Conservation (phyloP, 2,888 invertebrate genomes). For the Malthinus seriepunctatus region DNA sequence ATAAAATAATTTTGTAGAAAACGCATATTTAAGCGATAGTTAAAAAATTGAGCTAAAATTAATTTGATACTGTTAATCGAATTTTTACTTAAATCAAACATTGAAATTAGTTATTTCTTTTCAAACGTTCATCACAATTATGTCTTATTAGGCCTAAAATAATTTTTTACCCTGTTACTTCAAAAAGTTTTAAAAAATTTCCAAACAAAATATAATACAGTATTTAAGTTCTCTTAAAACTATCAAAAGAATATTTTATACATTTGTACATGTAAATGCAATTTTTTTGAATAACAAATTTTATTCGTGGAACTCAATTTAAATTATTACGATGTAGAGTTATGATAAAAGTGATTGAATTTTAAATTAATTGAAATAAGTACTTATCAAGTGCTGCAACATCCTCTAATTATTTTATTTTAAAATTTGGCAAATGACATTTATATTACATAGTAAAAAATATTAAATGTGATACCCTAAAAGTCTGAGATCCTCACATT, state of each 20-base stretch:
- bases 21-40: too few relatives aligned
- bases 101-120: too few relatives aligned
- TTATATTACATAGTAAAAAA: slow-evolving; percentile 56
- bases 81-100: too few relatives aligned
- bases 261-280: background rate
- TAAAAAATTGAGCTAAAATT: too few relatives aligned
- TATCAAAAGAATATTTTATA: slow-evolving; percentile 1
- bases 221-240: background rate
- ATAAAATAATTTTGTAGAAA: background rate
- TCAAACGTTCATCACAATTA: too few relatives aligned
- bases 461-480: slow-evolving; percentile 41
- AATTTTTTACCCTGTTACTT: too few relatives aligned
- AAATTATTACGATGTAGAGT: background rate
- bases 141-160: too few relatives aligned
- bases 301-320: background rate
- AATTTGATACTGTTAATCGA: too few relatives aligned
- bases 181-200: slow-evolving; percentile 26
- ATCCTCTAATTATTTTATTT: slow-evolving; percentile 39
- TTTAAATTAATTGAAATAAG: background rate
- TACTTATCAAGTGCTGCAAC: slow-evolving; percentile 19
- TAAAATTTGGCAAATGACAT: slow-evolving; percentile 58
- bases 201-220: slow-evolving; percentile 32
- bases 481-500: slow-evolving; percentile 50
- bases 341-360: too few relatives aligned
- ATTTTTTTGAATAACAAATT: background rate